Percentiles rank a stretch among this genome's conserved stretches.
phyloP scores from a whole-genome alignment of 2,113 vertebrate species.

The Tetrao urogallus region DNA sequence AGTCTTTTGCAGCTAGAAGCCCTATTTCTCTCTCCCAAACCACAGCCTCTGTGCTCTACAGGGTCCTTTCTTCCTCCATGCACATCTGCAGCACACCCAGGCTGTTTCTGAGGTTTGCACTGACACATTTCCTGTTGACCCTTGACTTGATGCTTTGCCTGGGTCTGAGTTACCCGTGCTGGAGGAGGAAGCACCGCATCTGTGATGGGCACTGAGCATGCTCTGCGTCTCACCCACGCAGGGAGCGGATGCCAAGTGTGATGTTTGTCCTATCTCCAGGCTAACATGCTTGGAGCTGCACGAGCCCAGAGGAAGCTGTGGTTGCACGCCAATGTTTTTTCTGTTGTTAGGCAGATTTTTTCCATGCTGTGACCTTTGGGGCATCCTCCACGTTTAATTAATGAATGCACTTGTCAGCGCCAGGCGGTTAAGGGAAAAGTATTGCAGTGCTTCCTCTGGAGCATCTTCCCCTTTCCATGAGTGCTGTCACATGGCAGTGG shows the following conservation, averaged over 20 bases:
- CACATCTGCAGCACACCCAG: not conserved
- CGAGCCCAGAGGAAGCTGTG: not conserved
- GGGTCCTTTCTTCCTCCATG: not conserved
- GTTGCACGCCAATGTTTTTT: not conserved
- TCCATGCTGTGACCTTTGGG: not conserved
- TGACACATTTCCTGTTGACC: not conserved
- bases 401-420: not conserved
- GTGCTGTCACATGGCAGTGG: not conserved
- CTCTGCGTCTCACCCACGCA: accelerated
- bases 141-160: not conserved
- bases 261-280: not conserved
- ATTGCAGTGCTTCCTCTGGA: not conserved
- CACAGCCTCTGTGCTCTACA: not conserved
- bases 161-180: not conserved
- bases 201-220: not conserved
- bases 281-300: not conserved
- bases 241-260: not conserved
- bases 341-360: not conserved
- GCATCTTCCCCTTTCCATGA: not conserved
- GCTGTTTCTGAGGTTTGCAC: not conserved
- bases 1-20: not conserved
- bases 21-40: not conserved
- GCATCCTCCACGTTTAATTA: not conserved
- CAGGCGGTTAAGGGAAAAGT: not conserved
- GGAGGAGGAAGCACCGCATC: not conserved